Percentiles rank a stretch among this genome's conserved stretches.
These are phyloP conservation scores for Todiramphus chloris DNA, from an alignment of 2,113 vertebrate species.

Conservation along the genomic window DNA sequence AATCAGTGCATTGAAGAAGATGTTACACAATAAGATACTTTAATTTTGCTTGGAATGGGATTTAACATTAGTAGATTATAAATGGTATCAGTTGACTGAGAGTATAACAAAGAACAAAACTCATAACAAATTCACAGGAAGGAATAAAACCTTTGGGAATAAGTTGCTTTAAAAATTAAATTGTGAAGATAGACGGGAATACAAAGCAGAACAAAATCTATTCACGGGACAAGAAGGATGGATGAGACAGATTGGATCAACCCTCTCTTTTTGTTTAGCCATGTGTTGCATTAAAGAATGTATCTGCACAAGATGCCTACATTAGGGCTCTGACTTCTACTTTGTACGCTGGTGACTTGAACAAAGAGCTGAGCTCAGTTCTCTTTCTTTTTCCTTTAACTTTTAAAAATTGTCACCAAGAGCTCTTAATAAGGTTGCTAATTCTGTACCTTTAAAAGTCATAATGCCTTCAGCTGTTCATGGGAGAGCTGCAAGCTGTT, in stretches of 20 bases:
- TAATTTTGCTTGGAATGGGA: background rate
- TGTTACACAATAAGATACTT: background rate
- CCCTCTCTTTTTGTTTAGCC: background rate
- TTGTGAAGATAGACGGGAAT: background rate
- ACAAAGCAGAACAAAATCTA: background rate
- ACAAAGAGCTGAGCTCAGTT: background rate
- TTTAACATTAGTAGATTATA: background rate
- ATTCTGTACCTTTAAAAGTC: background rate
- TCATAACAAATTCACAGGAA: background rate
- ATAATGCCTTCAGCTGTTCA: background rate
- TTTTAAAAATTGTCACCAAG: background rate
- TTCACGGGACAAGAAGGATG: background rate
- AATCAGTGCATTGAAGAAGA: background rate
- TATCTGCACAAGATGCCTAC: background rate
- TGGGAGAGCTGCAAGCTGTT: background rate
- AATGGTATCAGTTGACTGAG: background rate
- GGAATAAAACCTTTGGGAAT: background rate
- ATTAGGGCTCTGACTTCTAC: background rate
- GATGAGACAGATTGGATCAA: background rate
- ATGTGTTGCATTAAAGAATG: background rate
- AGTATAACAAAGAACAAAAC: background rate
- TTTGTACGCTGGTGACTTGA: slow-evolving; percentile 26
- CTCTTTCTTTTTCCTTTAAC: slow-evolving; percentile 18
- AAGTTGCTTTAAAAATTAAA: background rate
- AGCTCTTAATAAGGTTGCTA: background rate